Conservation (phyloP, 2,113 vertebrate genomes). For the Otocyon megalotis region DNA sequence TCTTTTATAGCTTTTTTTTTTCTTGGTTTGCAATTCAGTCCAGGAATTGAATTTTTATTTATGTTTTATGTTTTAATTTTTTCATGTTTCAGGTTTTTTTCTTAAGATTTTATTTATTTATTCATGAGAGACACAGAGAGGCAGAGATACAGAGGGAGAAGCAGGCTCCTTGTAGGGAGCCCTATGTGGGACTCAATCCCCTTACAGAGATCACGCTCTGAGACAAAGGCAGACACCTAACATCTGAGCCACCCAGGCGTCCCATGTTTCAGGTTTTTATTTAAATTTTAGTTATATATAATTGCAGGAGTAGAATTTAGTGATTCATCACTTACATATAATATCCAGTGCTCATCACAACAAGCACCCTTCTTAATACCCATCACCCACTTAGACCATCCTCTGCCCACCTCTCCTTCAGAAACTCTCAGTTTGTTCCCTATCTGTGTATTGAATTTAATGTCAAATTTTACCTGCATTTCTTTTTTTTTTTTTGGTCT, state of each 20-base stretch:
- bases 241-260: too few species aligned
- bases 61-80: neutral
- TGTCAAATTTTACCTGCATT: neutral
- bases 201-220: too few species aligned
- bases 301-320: neutral
- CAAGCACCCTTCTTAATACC: neutral
- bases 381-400: neutral
- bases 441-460: neutral
- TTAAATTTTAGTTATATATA: neutral
- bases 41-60: neutral
- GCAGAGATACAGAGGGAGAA: too few species aligned
- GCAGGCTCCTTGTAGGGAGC: too few species aligned
- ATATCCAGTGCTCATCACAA: neutral
- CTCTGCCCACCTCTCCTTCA: neutral
- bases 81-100: neutral
- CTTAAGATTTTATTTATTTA: too few species aligned
- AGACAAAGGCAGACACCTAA: too few species aligned
- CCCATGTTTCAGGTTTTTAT: neutral
- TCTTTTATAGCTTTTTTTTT: neutral
- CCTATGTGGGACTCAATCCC: too few species aligned
- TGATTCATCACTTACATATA: neutral
- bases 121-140: too few species aligned
- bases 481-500: neutral
- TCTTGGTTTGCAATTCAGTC: neutral
- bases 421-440: neutral